These are phyloP conservation scores for Pristionchus japonicus DNA, from an alignment of 2,888 invertebrate genomes.

Conservation along the genomic window DNA sequence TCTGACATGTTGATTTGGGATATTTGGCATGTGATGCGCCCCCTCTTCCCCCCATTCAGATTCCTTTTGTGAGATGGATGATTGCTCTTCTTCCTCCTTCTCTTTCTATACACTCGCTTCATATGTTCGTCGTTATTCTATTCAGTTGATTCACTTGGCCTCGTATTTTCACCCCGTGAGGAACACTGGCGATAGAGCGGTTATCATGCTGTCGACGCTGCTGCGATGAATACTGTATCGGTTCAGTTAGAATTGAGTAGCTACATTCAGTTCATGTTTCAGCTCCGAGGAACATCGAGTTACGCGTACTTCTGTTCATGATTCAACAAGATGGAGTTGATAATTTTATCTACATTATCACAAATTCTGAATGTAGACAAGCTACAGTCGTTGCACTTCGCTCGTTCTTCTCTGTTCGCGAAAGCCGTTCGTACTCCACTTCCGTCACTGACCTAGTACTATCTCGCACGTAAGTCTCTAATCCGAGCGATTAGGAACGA, in stretches of 20 bases:
- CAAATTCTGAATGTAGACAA: too few species aligned
- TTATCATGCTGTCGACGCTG: too few species aligned
- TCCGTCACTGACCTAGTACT: neutral
- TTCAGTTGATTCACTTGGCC: neutral
- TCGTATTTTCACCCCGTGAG: neutral
- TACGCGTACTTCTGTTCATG: too few species aligned
- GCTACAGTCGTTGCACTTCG: too few species aligned
- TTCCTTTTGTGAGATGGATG: constrained; percentile 49
- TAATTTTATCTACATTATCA: too few species aligned
- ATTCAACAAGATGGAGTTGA: too few species aligned
- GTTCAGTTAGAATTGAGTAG: too few species aligned
- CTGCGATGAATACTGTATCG: too few species aligned
- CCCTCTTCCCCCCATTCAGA: constrained; percentile 52
- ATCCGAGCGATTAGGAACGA: neutral
- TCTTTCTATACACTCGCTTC: neutral
- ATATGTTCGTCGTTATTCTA: neutral
- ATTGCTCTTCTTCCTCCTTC: constrained; percentile 1
- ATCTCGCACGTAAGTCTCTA: neutral
- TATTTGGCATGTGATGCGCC: constrained; percentile 51
- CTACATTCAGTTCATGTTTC: too few species aligned
- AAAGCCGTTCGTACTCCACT: neutral
- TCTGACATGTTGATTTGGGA: constrained; percentile 41
- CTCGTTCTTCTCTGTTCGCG: neutral
- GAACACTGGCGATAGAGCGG: too few species aligned
- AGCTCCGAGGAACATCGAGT: too few species aligned